Evolutionary conservation across 2,797 vertebrate species (phyloP).

Genomic region (Buceros bicornis): DNA sequence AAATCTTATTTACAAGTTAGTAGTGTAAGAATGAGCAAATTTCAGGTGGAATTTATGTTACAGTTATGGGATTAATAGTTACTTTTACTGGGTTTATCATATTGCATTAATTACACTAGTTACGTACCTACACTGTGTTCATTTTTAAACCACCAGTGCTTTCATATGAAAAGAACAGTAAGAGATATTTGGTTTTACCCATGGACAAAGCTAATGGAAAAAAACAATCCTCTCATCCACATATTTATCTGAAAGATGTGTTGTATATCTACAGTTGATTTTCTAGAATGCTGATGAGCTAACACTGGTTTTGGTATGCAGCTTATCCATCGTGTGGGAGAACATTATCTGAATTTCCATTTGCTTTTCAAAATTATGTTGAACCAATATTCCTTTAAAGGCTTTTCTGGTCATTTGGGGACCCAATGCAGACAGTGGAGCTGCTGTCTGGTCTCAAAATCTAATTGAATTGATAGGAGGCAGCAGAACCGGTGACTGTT

Average conservation of each 20-base stretch:
- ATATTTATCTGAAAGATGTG: constrained; percentile 50
- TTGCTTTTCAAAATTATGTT: constrained; percentile 41
- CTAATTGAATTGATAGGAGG: constrained; percentile 32
- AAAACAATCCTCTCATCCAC: constrained; percentile 22
- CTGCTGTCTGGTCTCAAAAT: constrained; percentile 59
- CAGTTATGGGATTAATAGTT: neutral
- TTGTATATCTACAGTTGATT: constrained; percentile 65
- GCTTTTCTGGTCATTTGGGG: constrained; percentile 37
- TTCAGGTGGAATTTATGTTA: neutral
- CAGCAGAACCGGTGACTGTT: constrained; percentile 17
- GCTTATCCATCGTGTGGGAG: constrained; percentile 38
- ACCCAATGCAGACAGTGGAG: constrained; percentile 41
- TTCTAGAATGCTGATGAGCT: constrained; percentile 69
- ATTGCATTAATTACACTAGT: neutral
- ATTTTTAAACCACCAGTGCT: neutral
- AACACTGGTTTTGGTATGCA: constrained; percentile 60
- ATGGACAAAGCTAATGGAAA: constrained; percentile 53
- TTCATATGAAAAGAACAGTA: neutral
- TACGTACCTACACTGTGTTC: neutral
- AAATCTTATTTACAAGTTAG: neutral
- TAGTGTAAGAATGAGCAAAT: neutral
- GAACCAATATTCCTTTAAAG: constrained; percentile 53
- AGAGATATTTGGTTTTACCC: constrained; percentile 16
- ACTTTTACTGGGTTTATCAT: neutral
- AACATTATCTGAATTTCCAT: constrained; percentile 65